phyloP scores from a whole-genome alignment of 2,888 invertebrate genomes.

The Ectobius pallidus region DNA sequence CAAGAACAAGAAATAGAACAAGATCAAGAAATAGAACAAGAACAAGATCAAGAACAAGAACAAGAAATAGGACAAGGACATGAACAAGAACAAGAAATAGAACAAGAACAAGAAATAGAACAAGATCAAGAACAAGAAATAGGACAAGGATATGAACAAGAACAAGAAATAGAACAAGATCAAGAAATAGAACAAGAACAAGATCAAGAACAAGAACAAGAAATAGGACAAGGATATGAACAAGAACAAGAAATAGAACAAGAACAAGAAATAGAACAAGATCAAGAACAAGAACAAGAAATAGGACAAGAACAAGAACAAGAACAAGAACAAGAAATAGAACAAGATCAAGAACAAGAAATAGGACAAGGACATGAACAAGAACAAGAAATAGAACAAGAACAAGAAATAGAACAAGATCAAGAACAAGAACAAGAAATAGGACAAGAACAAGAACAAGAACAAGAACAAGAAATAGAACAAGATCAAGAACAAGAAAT shows the following conservation, averaged over 20 bases:
- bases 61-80: conserved; percentile 6
- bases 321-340: neutral
- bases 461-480: neutral
- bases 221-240: neutral
- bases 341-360: neutral
- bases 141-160: neutral
- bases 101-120: neutral
- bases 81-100: neutral
- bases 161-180: neutral
- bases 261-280: neutral
- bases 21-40: neutral
- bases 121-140: neutral
- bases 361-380: conserved; percentile 1
- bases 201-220: neutral
- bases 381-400: neutral
- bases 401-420: neutral
- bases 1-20: neutral
- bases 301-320: conserved; percentile 6
- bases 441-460: conserved; percentile 11
- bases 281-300: neutral
- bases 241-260: neutral
- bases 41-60: conserved; percentile 2
- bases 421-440: neutral
- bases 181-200: neutral
- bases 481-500: too few relatives aligned